Evolutionary conservation across 2,888 invertebrate species (phyloP), one percentile per base, ranked within the genome.

Genomic region (Epinotia ramella): DNA sequence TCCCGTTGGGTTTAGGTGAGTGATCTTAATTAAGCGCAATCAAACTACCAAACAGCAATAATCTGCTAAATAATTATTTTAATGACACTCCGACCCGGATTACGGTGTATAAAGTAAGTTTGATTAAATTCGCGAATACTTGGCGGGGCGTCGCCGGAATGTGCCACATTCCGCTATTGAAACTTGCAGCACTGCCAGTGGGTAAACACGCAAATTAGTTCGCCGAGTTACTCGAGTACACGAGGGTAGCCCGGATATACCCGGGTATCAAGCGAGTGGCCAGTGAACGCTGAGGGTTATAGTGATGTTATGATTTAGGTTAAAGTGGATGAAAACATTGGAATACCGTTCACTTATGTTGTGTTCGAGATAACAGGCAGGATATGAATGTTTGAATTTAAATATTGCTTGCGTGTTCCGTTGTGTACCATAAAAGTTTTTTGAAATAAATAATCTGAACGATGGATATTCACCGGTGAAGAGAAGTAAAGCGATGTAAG

Each of bases 61-160:
- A 62, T 7, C 18, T 4, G 18, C 40, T 49, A 68, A 68, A 70
- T 75, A 70, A 70, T 75, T 75, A 75, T 71, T 74, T 69, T 69
- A 71, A 71, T 53, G 70, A 71, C 65, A 65, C 59, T 20, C n/a
- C 46, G 18, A 64, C 69, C 69, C 60, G 53, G 60, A 75, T 75
- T 53, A 75, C 57, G 53, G 49, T n/a, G 53, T 59, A 60, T 68
- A 72, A 78, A 80, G 80, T 79, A 81, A 78, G 79, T 81, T 81
- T 79, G 81, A 83, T 83, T 80, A 83, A 81, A 83, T 82, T 79
- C 79, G 77, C 78, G 76, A 77, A 78, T 79, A 79, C 78, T 81
- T 77, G 66, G 57, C 44, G n/a, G 56, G 70, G 63, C 73, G 63
- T 40, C 71, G 56, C 49, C 64, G 64, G 62, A 76, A 68, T 76